Evolutionary conservation across 2,113 vertebrate species (phyloP), one percentile per base, ranked within the genome.

Genomic region (Bambusicola thoracicus): DNA sequence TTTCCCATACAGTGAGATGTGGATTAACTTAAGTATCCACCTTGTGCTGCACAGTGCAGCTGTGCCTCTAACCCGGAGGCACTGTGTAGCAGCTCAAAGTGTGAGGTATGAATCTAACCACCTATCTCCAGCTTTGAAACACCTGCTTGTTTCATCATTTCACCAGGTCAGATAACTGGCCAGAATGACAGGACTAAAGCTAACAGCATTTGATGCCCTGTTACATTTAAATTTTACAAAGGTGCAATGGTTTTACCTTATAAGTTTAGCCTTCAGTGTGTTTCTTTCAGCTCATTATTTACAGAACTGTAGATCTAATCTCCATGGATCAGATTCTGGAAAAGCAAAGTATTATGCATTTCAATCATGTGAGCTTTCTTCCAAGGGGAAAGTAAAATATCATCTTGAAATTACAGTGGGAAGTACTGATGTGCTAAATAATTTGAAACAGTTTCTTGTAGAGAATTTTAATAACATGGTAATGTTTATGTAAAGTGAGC

Each of bases 401-500:
- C 38, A 29, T 82, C 75, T 91, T 94, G 80, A 96, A 97, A 97
- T 96, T 92, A 84, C 86, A 91, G 62, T 40, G 91, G 70, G 51
- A 94, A 95, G 49, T 96, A 84, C 81, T 89, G 89, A 95, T 94
- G 78, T 94, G 90, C 83, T 95, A 89, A 97, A 94, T 89, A 96
- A 96, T 96, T 96, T 30, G 63, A 83, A 90, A 48, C 65, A 34
- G 34, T 89, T 97, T 67, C 87, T 97, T 97, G 95, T 93, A 94
- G 78, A 98, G 75, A 92, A 89, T 78, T 96, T 97, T 97, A 98
- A 97, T 97, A 98, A 97, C 97, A 96, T 93, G 92, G 96, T 98
- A 97, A 98, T 98, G 97, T 98, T 98, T 99, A 98, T 98, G 97
- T 97, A 96, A 97, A 97, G 97, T 98, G 98, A 97, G 94, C 96